Evolutionary conservation across 2,888 invertebrate species (phyloP).

Genomic region (Ephialtes manifestator): DNA sequence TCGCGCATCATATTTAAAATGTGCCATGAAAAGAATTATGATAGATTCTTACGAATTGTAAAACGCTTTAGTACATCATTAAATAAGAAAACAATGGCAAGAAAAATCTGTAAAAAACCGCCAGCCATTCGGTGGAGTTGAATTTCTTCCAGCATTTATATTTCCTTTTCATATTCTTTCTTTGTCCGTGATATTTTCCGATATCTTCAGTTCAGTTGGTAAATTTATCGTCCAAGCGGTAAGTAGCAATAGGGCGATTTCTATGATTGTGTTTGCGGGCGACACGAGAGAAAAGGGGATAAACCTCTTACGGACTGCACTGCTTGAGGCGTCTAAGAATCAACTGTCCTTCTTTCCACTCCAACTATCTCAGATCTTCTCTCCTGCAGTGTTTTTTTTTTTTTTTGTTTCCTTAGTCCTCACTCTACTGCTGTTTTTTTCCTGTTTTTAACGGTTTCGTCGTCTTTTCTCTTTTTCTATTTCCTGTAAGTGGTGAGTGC

Average conservation of each 20-base stretch:
- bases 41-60: not conserved
- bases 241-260: slow-evolving; percentile 42
- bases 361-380: not conserved
- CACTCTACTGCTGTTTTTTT: not conserved
- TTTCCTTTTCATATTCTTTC: not conserved
- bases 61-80: not conserved
- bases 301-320: slow-evolving; percentile 37
- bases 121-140: not conserved
- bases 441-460: slow-evolving; percentile 20
- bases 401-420: too few species aligned
- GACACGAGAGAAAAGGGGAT: slow-evolving; percentile 29
- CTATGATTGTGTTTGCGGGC: slow-evolving; percentile 38
- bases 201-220: slow-evolving; percentile 15
- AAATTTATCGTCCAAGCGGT: slow-evolving; percentile 25
- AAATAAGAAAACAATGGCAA: not conserved
- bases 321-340: slow-evolving; percentile 16
- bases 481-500: slow-evolving; percentile 15
- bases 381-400: too few species aligned
- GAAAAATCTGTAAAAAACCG: not conserved
- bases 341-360: slow-evolving; percentile 1
- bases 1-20: too few species aligned
- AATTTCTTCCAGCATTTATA: not conserved
- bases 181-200: slow-evolving; percentile 2
- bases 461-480: slow-evolving; percentile 10
- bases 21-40: too few species aligned